Percentiles rank a stretch among this genome's conserved stretches.
These are phyloP conservation scores for Indri indri DNA, from an alignment of 2,113 vertebrate species.

Conservation along the genomic window DNA sequence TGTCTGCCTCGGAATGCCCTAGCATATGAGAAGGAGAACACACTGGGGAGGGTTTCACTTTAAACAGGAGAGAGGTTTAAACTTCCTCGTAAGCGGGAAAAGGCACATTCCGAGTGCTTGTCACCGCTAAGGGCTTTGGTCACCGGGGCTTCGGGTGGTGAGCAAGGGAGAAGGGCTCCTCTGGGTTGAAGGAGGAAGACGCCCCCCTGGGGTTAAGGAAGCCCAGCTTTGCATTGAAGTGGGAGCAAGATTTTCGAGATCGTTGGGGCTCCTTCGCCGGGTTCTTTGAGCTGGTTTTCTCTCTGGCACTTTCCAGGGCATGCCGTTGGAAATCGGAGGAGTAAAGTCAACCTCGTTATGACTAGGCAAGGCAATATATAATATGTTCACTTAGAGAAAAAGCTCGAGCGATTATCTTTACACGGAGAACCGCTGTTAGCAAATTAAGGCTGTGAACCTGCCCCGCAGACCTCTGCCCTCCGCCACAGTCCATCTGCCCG, in stretches of 20 bases:
- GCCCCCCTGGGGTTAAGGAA: not conserved
- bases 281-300: rapidly evolving
- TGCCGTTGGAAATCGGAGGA: rapidly evolving
- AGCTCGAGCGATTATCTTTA: too few relatives aligned
- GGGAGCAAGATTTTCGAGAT: rapidly evolving
- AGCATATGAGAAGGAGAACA: too few relatives aligned
- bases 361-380: rapidly evolving
- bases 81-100: not conserved
- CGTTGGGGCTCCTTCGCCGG: rapidly evolving
- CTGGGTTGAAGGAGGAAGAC: not conserved
- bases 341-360: rapidly evolving
- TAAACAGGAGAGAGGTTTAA: not conserved
- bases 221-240: not conserved
- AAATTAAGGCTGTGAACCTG: rapidly evolving
- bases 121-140: not conserved
- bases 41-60: not conserved
- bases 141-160: not conserved
- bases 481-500: too few relatives aligned
- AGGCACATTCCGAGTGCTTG: too few relatives aligned
- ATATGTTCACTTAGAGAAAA: not conserved
- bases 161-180: not conserved
- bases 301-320: rapidly evolving
- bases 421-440: rapidly evolving
- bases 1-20: too few relatives aligned
- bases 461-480: not conserved